phyloP scores from a whole-genome alignment of 2,797 vertebrate species.

The Ptychadena robeensis region DNA sequence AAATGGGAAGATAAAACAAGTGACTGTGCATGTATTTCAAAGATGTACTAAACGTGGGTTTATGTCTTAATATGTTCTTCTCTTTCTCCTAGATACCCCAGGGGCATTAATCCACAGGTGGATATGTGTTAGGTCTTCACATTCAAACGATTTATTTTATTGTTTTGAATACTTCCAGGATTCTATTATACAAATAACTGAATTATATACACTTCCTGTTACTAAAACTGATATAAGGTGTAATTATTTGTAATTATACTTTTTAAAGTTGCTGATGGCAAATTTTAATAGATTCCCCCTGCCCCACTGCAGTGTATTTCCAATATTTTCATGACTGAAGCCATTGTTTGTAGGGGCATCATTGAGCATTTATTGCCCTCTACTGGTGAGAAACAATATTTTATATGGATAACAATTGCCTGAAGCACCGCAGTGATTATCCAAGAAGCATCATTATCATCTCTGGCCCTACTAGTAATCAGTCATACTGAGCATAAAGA shows the following conservation, averaged over 20 bases:
- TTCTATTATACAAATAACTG: slow-evolving; percentile 52
- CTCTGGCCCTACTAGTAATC: not conserved
- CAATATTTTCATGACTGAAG: slow-evolving; percentile 14
- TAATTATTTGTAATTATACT: slow-evolving; percentile 55
- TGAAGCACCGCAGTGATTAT: not conserved
- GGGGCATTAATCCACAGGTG: too few relatives aligned
- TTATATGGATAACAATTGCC: not conserved
- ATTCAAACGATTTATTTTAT: too few relatives aligned
- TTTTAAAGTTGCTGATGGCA: slow-evolving; percentile 28
- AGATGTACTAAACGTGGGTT: too few relatives aligned
- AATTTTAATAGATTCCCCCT: slow-evolving; percentile 16
- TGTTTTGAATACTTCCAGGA: slow-evolving; percentile 26
- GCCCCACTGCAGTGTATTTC: slow-evolving; percentile 15
- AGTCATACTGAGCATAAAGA: not conserved
- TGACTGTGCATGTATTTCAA: too few relatives aligned
- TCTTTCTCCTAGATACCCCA: too few relatives aligned
- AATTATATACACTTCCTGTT: slow-evolving; percentile 52
- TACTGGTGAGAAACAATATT: slow-evolving; percentile 19
- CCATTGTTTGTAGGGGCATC: not conserved
- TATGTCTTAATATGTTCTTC: too few relatives aligned
- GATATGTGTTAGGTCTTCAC: too few relatives aligned
- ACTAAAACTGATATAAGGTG: slow-evolving; percentile 44
- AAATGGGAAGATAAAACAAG: too few relatives aligned
- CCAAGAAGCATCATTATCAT: not conserved
- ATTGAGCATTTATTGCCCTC: slow-evolving; percentile 48